Base-by-base conservation (phyloP, 2,888 invertebrate species). In the Chymomyza amoena region DNA sequence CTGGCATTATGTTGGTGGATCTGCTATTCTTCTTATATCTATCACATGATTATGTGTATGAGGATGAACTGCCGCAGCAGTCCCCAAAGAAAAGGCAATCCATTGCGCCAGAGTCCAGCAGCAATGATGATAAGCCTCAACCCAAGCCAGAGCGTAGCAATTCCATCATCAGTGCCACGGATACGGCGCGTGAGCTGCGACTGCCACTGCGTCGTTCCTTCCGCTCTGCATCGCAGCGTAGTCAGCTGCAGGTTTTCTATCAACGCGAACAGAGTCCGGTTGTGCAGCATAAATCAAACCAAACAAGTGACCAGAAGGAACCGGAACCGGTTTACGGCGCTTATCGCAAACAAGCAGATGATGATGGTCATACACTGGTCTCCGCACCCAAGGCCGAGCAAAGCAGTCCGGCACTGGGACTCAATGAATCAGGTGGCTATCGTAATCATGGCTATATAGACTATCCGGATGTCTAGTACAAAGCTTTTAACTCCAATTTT, bases 21-120 rank as follows among this genome's bases (percentile, higher is more conserved):
- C 96, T 98, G 93, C 71, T 96, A 0, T 92, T 98, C 45, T 98
- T 99, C 90, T 94, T 95, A 28, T 89, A 94, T 6, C 94, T 99
- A 94, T 95, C 97, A 0, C 93, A 94, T 89, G 94, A 94, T 76
- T 99, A 98, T 92, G 95, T 94, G 79, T 97, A 97, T 89, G 39
- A 45, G 39, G 13, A 45, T 45, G 3, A 13, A 45, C 0, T 45
- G 39, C 39, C 10, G 39, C 39, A 13, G 39, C 10, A 45, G 13
- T 10, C 13, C 0, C 13, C 10, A 10, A 45, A 45, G 13, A 45
- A 45, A 13, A 10, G 39, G 13, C 10, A 45, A 4, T 45, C 13
- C 39, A 45, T 45, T 13, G 39, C 13, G 2, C 13, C 39, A 2
- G 13, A 10, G 13, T 10, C 39, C 2, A 45, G 13, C 39, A 13